Base-by-base conservation (phyloP, 2,113 vertebrate species). In the Hippoglossus stenolepis region DNA sequence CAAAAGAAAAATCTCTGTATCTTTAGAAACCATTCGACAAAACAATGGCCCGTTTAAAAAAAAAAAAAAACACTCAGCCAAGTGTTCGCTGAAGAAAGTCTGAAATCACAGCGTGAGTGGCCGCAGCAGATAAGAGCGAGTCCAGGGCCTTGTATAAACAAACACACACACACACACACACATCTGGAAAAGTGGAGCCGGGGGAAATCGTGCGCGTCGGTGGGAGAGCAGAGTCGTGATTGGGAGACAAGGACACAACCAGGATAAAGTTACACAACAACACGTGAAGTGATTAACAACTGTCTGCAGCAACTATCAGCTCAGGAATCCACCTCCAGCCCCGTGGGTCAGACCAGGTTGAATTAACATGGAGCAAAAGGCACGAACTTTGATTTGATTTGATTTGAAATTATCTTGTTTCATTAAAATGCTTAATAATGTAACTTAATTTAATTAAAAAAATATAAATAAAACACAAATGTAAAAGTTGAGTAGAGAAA, bases 61-160 rank as follows among this genome's bases (percentile, higher is more conserved):
- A 24, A 45, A 35, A 62, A 6, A 64, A 23, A 80, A 82, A 61
- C 70, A 65, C 63, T 17, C 5, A 54, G 12, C 59, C 60, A 70
- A 82, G 80, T 64, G 68, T 26, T 70, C 56, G 81, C 66, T 73
- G 86, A 92, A 92, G 89, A 90, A 93, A 90, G 85, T 87, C 92
- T 87, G 91, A 94, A 95, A 95, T 95, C 94, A 92, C 91, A 75
- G 93, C 90, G 87, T 93, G 94, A 93, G 92, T 95, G 94, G 90
- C 81, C 82, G 81, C 88, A 71, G 89, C 23, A 94, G 94, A 95
- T 95, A 95, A 95, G 93, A 67, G 61, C 60, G 77, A 73, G 71
- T 71, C 85, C 74, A 80, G 88, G 87, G 82, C 73, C 90, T 86
- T 93, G 86, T 85, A 83, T 89, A 93, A 94, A 95, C 93, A 95